Evolutionary conservation across 2,797 vertebrate genomes (phyloP), one percentile per base, ranked within the genome.

Genomic region (Euphonia xanthogaster): DNA sequence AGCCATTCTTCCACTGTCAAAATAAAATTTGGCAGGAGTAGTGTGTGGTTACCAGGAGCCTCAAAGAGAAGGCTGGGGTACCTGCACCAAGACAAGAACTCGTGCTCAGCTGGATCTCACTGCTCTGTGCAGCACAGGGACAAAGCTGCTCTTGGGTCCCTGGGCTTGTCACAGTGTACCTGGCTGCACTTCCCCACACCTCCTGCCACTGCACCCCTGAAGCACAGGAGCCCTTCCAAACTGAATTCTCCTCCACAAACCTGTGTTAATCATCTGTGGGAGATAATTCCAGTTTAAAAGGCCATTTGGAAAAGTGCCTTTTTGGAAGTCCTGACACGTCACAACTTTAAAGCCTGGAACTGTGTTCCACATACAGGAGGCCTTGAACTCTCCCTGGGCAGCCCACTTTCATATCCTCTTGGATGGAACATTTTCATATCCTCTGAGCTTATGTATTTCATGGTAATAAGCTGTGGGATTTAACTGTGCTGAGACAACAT

Each of bases 381-480:
- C 94, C 93, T 88, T 94, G 78, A 96, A 91, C 93, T 97, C 65
- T 93, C 90, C 90, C 90, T 95, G 88, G 62, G 75, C 92, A 96
- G 89, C 93, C 83, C n/a, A 61, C 82, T 96, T 92, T 97, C 86
- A 93, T 81, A 87, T 95, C 66, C 72, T 96, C 88, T 85, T 93
- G 84, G 86, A 83, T 76, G 55, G 65, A 96, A 77, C 28, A 50
- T 88, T 97, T 96, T 97, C 77, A 93, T 94, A 92, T 97, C 72
- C 89, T 95, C 80, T 70, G 80, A 84, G 79, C 73, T 91, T 88
- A 90, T 62, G 33, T 83, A 74, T 91, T 97, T 94, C 95, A 96
- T 97, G 93, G 55, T 97, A 97, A 98, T 97, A 85, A 97, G 94
- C 71, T 94, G 60, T 84, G 96, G 90, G 95, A 97, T 86, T 97